phyloP scores from a whole-genome alignment of 2,113 vertebrate species.

The Labeo catla region DNA sequence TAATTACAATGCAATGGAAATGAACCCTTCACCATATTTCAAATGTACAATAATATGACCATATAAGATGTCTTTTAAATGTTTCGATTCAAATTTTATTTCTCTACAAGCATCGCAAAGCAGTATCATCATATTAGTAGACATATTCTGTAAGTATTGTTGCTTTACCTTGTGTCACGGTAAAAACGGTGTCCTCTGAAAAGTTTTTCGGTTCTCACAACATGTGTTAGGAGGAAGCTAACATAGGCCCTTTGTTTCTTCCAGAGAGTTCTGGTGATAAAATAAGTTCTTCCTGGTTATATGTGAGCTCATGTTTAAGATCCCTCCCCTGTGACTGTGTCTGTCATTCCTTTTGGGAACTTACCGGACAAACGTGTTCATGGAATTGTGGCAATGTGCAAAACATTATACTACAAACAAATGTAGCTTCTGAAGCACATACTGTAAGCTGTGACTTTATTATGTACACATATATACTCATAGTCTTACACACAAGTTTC shows the following conservation, averaged over 20 bases:
- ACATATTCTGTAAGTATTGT: background rate
- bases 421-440: background rate
- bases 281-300: background rate
- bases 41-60: background rate
- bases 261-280: background rate
- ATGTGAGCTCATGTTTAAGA: background rate
- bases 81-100: background rate
- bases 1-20: background rate
- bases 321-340: background rate
- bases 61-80: too few relatives aligned
- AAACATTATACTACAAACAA: background rate
- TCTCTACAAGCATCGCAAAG: background rate
- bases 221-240: background rate
- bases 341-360: background rate
- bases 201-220: background rate
- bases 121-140: background rate
- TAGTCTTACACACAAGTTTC: background rate
- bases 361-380: background rate
- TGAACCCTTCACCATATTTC: background rate
- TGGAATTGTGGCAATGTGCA: background rate
- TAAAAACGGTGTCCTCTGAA: conserved; percentile 6
- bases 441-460: background rate
- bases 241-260: background rate
- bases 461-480: background rate
- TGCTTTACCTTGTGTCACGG: conserved; percentile 1